phyloP scores from a whole-genome alignment of 1,140 invertebrate genomes.

The Rhyzopertha dominica region DNA sequence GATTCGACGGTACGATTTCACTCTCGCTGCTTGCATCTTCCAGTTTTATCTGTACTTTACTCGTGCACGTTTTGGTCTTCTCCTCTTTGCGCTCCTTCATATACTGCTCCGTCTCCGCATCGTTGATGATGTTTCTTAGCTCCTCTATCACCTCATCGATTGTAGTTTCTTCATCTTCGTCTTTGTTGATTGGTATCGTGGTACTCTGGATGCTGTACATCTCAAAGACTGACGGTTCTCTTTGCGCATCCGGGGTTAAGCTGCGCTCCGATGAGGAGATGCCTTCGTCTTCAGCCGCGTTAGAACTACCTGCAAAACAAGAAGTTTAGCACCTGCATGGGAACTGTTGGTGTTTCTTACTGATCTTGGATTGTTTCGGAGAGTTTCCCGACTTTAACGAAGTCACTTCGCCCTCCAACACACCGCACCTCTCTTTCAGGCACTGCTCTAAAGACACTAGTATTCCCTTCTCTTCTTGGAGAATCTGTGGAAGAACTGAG shows the following conservation, averaged over 20 bases:
- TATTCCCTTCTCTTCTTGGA: constrained; percentile 74
- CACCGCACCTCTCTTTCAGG: constrained; percentile 66
- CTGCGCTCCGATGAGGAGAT: constrained; percentile 79
- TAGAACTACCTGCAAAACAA: constrained; percentile 27
- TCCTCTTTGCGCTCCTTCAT: constrained; percentile 46
- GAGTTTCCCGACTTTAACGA: constrained; percentile 36
- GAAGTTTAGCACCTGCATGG: constrained; percentile 37
- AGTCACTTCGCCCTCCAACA: constrained; percentile 56
- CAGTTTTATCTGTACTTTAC: constrained; percentile 34
- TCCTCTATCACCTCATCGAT: constrained; percentile 86
- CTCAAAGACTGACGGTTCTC: constrained; percentile 58
- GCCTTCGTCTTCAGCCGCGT: constrained; percentile 70
- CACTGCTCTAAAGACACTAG: constrained; percentile 71
- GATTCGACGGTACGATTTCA: constrained; percentile 57
- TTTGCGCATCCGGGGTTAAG: constrained; percentile 58
- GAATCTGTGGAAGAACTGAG: constrained; percentile 53
- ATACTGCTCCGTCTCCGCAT: constrained; percentile 70
- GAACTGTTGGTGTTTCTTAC: too few species aligned
- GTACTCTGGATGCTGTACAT: constrained; percentile 57
- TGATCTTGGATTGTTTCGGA: constrained; percentile 19
- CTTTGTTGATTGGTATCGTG: constrained; percentile 50
- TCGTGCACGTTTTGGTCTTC: constrained; percentile 29
- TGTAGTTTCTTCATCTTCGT: constrained; percentile 74
- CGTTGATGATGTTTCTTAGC: constrained; percentile 76
- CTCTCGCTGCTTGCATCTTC: constrained; percentile 45